Base-by-base conservation (phyloP, 2,888 invertebrate species). In the Actias luna region DNA sequence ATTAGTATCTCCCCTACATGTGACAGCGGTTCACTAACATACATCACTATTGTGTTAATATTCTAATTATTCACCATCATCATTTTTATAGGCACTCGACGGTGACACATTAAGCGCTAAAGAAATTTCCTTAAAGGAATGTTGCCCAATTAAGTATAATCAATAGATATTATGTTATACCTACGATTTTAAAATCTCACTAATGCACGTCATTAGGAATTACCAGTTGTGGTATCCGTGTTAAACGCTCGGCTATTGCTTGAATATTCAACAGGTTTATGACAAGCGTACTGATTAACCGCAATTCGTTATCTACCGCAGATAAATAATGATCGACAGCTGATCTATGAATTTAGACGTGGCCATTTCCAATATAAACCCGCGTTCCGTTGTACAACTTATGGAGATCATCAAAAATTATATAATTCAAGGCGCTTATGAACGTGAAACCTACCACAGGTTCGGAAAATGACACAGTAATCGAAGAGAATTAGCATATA, bases 291-390 rank as follows among this genome's bases (percentile, higher is more conserved):
- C n/a, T 27, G 27, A 52, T 27, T 29, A 29, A 52, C 52, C 29
- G 29, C 25, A 25, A 14, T 29, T 29, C 55, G 14, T 29, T 55
- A 55, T 55, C 5, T 5, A 29, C 55, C 55, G 29, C 14, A 29
- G 55, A 55, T 55, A 27, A 18, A 25, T 42, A 33, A 55, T 55
- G 29, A 55, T 55, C n/a, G 55, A 55, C 16, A 29, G 29, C 16
- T 16, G 5, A 29, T 55, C 27, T 55, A 5, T 27, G 55, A 29
- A 55, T 16, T 16, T 55, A 55, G 29, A 2, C 16, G 16, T 55
- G 29, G 29, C n/a, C n/a, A 55, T 55, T 55, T 29, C 29, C 1
- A 5, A 29, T 55, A 29, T n/a, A 29, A 29, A n/a, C n/a, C 29
- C n/a, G 25, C 22, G n/a, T 55, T 16, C 5, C 12, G n/a, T 29